These are phyloP conservation scores for Lysiphlebus fabarum DNA, from an alignment of 1,140 invertebrate species.

Conservation along the genomic window DNA sequence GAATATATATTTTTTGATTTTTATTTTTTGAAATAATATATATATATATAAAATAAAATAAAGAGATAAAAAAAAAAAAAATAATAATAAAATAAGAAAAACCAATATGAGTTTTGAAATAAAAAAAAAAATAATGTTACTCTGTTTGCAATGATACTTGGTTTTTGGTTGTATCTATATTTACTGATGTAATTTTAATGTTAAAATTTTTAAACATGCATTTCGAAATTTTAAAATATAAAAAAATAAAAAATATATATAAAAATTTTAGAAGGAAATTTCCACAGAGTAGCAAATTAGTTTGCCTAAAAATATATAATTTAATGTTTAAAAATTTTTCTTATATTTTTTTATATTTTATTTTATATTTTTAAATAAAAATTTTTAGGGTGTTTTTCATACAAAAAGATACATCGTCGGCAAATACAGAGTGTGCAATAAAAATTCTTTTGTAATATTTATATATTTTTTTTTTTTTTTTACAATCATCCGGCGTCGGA, in stretches of 20 bases:
- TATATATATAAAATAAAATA: no score
- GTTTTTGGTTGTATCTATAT: slow-evolving; percentile 22
- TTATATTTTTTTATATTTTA: no score
- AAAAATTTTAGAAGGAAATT: not conserved
- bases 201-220: slow-evolving; percentile 7
- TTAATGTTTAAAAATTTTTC: no score
- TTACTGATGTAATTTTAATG: slow-evolving; percentile 23
- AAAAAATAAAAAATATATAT: not conserved
- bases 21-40: no score
- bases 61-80: not conserved
- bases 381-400: slow-evolving; percentile 1
- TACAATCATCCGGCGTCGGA: slow-evolving; percentile 31
- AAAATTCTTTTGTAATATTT: slow-evolving; percentile 49
- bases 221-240: slow-evolving; percentile 8
- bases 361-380: not conserved
- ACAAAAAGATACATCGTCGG: slow-evolving; percentile 5
- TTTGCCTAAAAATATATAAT: no score
- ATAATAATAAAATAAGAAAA: slow-evolving; percentile 46
- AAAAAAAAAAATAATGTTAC: slow-evolving; percentile 34
- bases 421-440: slow-evolving; percentile 31
- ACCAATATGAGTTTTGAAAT: slow-evolving; percentile 39
- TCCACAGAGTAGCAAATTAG: not conserved
- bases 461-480: slow-evolving; percentile 43
- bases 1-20: no score
- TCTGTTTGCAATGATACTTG: slow-evolving; percentile 36